Evolutionary conservation across 2,888 invertebrate species (phyloP).

Genomic region (Eledona agricola): DNA sequence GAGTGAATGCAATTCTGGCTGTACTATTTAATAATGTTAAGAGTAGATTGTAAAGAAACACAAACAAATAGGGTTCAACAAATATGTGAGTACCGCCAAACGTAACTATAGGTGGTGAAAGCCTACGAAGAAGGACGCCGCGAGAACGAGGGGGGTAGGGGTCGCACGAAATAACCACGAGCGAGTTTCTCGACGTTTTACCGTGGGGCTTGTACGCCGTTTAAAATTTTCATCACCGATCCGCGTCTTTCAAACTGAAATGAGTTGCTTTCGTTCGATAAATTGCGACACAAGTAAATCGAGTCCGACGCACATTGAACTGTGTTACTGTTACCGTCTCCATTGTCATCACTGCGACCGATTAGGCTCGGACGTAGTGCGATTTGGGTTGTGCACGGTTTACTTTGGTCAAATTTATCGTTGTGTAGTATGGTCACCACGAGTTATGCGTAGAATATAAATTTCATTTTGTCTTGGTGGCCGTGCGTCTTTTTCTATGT

Average conservation of each 20-base stretch:
- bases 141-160: constrained; percentile 49
- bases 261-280: constrained; percentile 23
- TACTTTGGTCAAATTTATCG: constrained; percentile 30
- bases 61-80: constrained; percentile 44
- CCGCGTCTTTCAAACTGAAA: too few species aligned
- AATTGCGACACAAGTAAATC: constrained; percentile 33
- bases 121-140: constrained; percentile 38
- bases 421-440: constrained; percentile 16
- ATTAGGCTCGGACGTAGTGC: too few species aligned
- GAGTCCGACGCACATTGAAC: constrained; percentile 14
- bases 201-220: constrained; percentile 47
- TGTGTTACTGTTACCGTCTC: constrained; percentile 7
- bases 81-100: constrained; percentile 48
- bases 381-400: constrained; percentile 29
- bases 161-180: too few species aligned
- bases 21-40: constrained; percentile 56
- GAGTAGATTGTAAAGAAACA: constrained; percentile 50
- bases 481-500: constrained; percentile 35
- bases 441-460: not conserved
- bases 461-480: constrained; percentile 7
- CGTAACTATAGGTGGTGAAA: constrained; percentile 37
- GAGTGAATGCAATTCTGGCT: constrained; percentile 60
- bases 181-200: constrained; percentile 44
- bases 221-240: too few species aligned
- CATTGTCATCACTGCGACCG: too few species aligned